These are phyloP conservation scores for Aphidius colemani DNA, from an alignment of 2,888 invertebrate species.

Conservation along the genomic window DNA sequence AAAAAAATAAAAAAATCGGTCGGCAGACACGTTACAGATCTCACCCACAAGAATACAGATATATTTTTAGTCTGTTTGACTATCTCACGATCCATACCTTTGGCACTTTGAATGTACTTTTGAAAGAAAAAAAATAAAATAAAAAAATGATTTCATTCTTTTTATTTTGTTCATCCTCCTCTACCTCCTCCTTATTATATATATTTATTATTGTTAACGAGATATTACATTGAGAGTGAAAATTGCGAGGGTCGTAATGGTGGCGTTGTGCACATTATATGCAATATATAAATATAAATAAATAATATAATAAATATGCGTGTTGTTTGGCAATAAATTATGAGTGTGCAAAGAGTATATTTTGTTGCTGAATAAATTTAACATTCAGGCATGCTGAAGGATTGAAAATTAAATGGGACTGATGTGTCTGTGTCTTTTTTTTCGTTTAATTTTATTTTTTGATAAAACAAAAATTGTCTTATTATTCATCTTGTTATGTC, in stretches of 20 bases:
- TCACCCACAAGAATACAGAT: slow-evolving; percentile 33
- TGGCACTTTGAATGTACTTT: slow-evolving; percentile 15
- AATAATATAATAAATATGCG: slow-evolving; percentile 37
- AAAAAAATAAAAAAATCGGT: slow-evolving; percentile 19
- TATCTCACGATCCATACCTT: slow-evolving; percentile 55
- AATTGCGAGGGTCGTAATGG: slow-evolving; percentile 39
- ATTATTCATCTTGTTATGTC: slow-evolving; percentile 23
- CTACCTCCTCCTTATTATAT: slow-evolving; percentile 4
- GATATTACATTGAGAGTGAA: slow-evolving; percentile 40
- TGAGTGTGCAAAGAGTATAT: slow-evolving; percentile 27
- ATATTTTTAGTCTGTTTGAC: slow-evolving; percentile 50
- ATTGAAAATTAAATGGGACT: slow-evolving; percentile 10
- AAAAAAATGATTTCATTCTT: slow-evolving; percentile 25
- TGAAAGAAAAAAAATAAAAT: slow-evolving; percentile 10
- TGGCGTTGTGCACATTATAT: no score
- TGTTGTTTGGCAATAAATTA: slow-evolving; percentile 51
- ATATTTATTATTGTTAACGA: slow-evolving; percentile 21
- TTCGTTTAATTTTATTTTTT: not conserved
- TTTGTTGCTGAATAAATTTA: slow-evolving; percentile 12
- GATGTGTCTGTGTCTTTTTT: not conserved
- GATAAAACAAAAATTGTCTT: not conserved
- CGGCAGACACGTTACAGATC: slow-evolving; percentile 51
- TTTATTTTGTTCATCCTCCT: slow-evolving; percentile 15
- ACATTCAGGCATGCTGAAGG: slow-evolving; percentile 5
- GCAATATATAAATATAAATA: no score